Base-by-base conservation (phyloP, 1,140 invertebrate species). In the Caenorhabditis latens region DNA sequence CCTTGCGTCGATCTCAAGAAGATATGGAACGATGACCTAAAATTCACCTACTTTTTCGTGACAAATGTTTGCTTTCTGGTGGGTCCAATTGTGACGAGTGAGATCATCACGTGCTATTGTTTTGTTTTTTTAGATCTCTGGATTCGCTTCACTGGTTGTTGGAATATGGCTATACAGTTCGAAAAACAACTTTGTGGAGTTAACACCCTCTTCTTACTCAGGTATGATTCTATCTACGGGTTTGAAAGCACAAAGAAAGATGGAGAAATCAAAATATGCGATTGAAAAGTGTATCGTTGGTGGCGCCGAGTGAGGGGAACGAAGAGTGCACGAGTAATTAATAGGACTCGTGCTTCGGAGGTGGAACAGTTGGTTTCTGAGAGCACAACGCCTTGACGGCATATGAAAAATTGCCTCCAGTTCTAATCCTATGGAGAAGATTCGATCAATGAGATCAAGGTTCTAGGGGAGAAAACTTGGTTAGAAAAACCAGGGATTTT, bases 271-370 rank as follows among this genome's bases (percentile, higher is more conserved):
- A 13, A 6, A 43, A 4, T 43, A 16, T 21, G 11, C 21, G 3
- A 7, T 19, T 24, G 32, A 63, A 32, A 32, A 32, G 65, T 32
- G 32, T 32, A 32, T 32, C 2, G 32, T 2, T 32, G 19, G 8
- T 65, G 65, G 65, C 16, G 65, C 65, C 42, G 9, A 19, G 40
- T 7, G 43, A 71, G 16, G 42, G 32, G 32, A 32, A 19, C 32
- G 42, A 21, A 79, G 71, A 79, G 71, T 71, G 71, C 71, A 79
- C 13, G 46, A 50, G 46, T 79, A 79, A 79, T 79, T 79, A 79
- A 79, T 79, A 50, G 13, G n/a, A 79, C 71, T 50, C 71, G 71
- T 79, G 71, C 71, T 53, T 50, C 19, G 3, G 42, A 21, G 32
- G 11, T n/a, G 3, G 71, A 79, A 79, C 71, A 79, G 71, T 79